A percentile compares a stretch with the other conserved stretches of the same genome.
Evolutionary conservation across 2,888 invertebrate genomes (phyloP).

Genomic region (Acanthopleura granulata): DNA sequence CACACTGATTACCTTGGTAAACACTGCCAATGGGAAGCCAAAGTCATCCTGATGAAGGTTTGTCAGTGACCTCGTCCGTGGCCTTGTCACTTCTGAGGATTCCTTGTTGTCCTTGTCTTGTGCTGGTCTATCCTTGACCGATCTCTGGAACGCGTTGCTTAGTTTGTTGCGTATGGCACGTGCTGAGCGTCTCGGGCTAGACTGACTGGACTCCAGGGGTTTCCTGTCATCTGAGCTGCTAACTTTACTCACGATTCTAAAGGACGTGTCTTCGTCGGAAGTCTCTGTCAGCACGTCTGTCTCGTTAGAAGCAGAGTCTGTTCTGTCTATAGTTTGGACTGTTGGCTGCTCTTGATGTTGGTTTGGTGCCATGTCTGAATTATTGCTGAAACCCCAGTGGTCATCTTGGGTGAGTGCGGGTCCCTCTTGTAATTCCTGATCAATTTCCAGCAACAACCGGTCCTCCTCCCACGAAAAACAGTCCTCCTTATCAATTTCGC

Average conservation of each 20-base stretch:
- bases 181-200: constrained; percentile 13
- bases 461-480: constrained; percentile 66
- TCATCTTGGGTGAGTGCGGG: not conserved
- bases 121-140: constrained; percentile 23
- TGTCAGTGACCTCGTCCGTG: constrained; percentile 25
- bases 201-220: not conserved
- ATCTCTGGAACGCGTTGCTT: constrained; percentile 21
- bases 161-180: constrained; percentile 33
- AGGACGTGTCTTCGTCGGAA: constrained; percentile 3
- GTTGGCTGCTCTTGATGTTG: not conserved
- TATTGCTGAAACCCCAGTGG: not conserved
- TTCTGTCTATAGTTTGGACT: constrained; percentile 11
- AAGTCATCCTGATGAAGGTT: constrained; percentile 75
- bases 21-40: constrained; percentile 89
- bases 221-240: not conserved
- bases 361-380: not conserved
- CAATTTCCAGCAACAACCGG: constrained; percentile 55
- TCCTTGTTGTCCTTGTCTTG: constrained; percentile 30
- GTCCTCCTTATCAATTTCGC: constrained; percentile 59
- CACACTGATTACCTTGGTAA: constrained; percentile 77
- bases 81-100: not conserved
- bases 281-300: not conserved
- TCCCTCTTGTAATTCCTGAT: constrained; percentile 27
- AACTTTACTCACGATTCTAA: not conserved
- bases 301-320: not conserved